Evolutionary conservation across 92 coral and sea anemone species (phyloP).

Genomic region (Porites rus): DNA sequence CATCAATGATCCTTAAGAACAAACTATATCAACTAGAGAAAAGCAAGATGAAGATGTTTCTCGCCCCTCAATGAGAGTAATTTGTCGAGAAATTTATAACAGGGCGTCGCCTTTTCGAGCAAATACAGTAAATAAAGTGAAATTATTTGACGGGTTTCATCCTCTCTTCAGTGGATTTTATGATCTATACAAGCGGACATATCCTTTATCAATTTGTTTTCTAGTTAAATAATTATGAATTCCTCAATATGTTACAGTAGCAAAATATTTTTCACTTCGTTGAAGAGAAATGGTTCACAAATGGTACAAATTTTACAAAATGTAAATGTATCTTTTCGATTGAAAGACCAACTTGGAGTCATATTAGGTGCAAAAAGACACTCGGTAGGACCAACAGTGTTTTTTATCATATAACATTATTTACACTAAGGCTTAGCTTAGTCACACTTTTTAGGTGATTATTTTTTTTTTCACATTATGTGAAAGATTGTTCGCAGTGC

Average conservation of each 20-base stretch:
- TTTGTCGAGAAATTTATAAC: too few species aligned
- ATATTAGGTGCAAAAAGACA: neutral
- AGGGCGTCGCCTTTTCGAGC: too few species aligned
- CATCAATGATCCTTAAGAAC: too few species aligned
- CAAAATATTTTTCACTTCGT: constrained; percentile 25
- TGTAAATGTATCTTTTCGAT: constrained; percentile 1
- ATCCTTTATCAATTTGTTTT: neutral
- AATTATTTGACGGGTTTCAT: too few species aligned
- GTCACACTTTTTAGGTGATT: neutral
- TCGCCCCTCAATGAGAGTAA: too few species aligned
- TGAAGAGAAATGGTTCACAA: neutral
- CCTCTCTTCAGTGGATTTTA: too few species aligned
- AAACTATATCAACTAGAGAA: too few species aligned
- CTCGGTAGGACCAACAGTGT: neutral
- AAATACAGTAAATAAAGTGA: too few species aligned
- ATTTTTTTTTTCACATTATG: neutral
- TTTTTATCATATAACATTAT: neutral
- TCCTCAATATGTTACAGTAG: constrained; percentile 20
- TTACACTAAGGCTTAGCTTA: neutral
- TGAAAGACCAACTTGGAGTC: neutral
- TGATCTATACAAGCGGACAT: too few species aligned
- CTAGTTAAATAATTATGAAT: neutral
- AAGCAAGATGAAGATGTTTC: too few species aligned
- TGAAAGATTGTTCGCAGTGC: neutral
- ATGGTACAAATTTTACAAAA: constrained; percentile 36